Base-by-base conservation (phyloP, 2,888 invertebrate genomes). In the Argyresthia albistria region DNA sequence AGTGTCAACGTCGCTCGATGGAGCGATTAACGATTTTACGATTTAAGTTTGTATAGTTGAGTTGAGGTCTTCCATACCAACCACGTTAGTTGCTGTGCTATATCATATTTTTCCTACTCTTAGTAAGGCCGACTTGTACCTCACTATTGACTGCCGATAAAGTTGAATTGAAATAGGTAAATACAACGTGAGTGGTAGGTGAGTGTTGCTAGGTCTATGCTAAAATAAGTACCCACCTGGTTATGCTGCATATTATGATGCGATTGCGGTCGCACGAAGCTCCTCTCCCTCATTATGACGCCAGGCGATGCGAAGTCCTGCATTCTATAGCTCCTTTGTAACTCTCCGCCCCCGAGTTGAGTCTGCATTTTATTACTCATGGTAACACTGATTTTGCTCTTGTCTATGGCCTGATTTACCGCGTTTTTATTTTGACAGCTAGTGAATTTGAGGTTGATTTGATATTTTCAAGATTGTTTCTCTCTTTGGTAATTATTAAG, bases 221-320 rank as follows among this genome's bases (percentile, higher is more conserved):
- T n/a, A n/a, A n/a, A n/a, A n/a, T n/a, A n/a, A n/a, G 47, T 53
- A 43, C 47, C 61, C 62, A 88, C 88, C 88, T 87, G 88, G 73
- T 81, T 83, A 69, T 88, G 88, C 74, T 88, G 88, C 76, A 87
- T 80, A 58, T 83, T 89, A 69, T 90, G 88, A 68, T 90, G 88
- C 2, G 86, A 87, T 65, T 89, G 92, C 46, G 90, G 88, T 56
- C 91, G 89, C 52, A 93, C 88, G 74, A 93, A 93, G 73, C 93
- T 93, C 60, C 93, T 86, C 73, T 93, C 93, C 60, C 93, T 79
- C 72, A 91, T 90, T 66, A 91, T 90, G 60, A 91, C 89, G 55
- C 86, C 80, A 46, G 88, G 84, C 42, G 89, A 70, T 51, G 88
- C 81, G 66, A 90, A 90, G 66, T 90, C 89, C 66, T 84, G 86